Base-by-base conservation (phyloP, 2,888 invertebrate species). In the Noctua pronuba region DNA sequence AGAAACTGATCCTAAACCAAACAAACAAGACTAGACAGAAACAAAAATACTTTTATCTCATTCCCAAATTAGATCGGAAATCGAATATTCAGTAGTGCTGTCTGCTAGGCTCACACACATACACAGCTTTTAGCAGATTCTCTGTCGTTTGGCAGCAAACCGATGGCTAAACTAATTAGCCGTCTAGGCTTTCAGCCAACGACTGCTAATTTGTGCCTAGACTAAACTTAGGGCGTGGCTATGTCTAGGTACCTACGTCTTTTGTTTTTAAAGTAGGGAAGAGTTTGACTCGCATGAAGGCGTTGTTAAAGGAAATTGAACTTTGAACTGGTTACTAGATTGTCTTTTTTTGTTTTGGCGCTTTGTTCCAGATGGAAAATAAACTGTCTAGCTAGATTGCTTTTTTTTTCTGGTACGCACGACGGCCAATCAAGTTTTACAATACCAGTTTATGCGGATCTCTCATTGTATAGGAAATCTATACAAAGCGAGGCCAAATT, bases 141-240 rank as follows among this genome's bases (percentile, higher is more conserved):
- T 31, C 35, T 52, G 69, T 35, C 58, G 66, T 86, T 84, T 84
- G 84, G 84, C 84, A 78, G 66, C 49, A 1, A 86, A 65, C 70
- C 11, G 73, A 73, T 83, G 28, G 13, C 77, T 62, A 65, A 77
- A 74, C 77, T 88, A 83, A 86, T 88, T 83, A 86, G 77, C 13
- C 55, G 74, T 62, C 35, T 71, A 71, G 76, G 78, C 66, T 84
- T 77, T 62, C 55, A 77, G 85, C 67, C 75, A 85, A 77, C 35
- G 55, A 41, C 44, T 77, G 16, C 10, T 24, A 31, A 69, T 68
- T 58, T 55, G 35, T 46, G 55, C 38, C 31, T 46, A 46, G 62
- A 31, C 55, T 35, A 58, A 28, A 70, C 46, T 68, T 31, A 82
- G 67, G 38, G n/a, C 10, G 52, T n/a, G 28, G 5, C 44, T 52